Conservation (phyloP, 2,888 invertebrate genomes). For the Thysanoteuthis rhombus region DNA sequence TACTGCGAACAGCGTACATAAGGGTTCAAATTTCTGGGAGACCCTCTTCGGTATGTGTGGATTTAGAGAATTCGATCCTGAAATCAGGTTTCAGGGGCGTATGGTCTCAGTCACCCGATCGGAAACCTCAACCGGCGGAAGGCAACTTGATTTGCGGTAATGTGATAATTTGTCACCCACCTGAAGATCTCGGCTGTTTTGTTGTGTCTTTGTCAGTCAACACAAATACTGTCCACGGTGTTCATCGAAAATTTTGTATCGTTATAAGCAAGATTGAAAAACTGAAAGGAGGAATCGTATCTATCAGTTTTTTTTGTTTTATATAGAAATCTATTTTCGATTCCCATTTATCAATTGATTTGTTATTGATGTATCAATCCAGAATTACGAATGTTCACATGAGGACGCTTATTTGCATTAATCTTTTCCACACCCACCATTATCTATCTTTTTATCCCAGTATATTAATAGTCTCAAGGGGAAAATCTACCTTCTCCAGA, state of each 20-base stretch:
- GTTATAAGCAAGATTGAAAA: background rate
- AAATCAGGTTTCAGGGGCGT: background rate
- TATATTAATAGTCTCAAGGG: too few species aligned
- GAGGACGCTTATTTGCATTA: too few species aligned
- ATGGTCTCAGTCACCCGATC: background rate
- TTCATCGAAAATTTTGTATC: background rate
- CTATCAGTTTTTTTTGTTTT: too few species aligned
- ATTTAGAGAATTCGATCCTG: background rate
- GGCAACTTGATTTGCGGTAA: background rate
- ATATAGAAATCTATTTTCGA: too few species aligned
- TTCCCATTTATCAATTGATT: too few species aligned
- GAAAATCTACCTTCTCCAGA: too few species aligned
- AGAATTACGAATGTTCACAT: too few species aligned
- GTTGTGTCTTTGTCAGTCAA: background rate
- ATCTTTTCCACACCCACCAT: too few species aligned
- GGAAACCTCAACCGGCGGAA: background rate
- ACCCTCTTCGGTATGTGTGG: too few species aligned
- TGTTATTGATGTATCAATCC: too few species aligned
- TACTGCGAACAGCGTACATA: background rate
- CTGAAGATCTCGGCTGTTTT: background rate
- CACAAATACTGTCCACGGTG: background rate
- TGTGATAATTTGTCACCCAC: background rate
- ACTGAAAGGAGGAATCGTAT: too few species aligned
- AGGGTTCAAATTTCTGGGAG: background rate
- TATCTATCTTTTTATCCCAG: too few species aligned